These are phyloP conservation scores for Chrysolina americana DNA, from an alignment of 2,888 invertebrate species.

Conservation along the genomic window DNA sequence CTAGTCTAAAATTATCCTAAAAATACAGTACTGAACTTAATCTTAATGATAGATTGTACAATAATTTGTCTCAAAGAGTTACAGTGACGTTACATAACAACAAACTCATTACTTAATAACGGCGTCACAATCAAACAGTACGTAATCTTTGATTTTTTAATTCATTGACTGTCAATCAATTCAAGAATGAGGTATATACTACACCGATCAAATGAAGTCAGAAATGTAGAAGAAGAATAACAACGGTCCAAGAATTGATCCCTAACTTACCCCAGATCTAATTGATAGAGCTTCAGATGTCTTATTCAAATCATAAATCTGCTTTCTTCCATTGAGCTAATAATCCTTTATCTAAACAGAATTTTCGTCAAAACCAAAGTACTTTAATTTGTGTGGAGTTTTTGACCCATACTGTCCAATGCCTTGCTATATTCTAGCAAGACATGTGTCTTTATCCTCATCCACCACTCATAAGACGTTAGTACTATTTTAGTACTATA, in stretches of 20 bases:
- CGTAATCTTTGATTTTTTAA: too few relatives aligned
- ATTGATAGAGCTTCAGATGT: neutral
- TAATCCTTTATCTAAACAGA: neutral
- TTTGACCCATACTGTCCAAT: neutral
- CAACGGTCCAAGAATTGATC: constrained; percentile 9
- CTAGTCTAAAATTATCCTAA: too few relatives aligned
- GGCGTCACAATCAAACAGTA: too few relatives aligned
- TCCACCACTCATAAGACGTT: neutral
- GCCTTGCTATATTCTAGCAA: too few relatives aligned
- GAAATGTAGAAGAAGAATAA: constrained; percentile 13
- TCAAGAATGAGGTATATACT: too few relatives aligned
- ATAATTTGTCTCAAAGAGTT: too few relatives aligned
- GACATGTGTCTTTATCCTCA: neutral
- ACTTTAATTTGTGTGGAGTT: neutral
- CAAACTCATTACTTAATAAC: too few relatives aligned
- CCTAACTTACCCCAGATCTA: neutral
- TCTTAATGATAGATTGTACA: too few relatives aligned
- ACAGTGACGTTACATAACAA: too few relatives aligned
- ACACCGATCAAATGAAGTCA: neutral
- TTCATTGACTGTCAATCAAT: too few relatives aligned
- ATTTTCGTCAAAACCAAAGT: neutral
- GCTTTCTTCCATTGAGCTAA: constrained; percentile 3
- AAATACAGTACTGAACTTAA: too few relatives aligned
- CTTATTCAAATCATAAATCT: neutral
- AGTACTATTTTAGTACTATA: neutral